Evolutionary conservation across 2,797 vertebrate species (phyloP).

Genomic region (Eulemur coronatus): DNA sequence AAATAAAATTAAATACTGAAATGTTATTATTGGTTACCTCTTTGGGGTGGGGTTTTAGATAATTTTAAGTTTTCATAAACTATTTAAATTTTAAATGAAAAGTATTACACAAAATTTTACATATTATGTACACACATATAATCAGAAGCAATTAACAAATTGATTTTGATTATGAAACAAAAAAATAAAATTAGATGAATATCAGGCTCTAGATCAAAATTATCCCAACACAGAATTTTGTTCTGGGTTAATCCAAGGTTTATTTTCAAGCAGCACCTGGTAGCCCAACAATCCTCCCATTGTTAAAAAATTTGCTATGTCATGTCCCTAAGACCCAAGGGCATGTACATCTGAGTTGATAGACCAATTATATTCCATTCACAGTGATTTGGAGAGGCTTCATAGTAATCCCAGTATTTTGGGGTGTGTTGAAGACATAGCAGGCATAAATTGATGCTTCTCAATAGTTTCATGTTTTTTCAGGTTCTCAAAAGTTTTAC

Average conservation of each 20-base stretch:
- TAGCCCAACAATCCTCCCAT: rapidly evolving
- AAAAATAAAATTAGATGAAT: not conserved
- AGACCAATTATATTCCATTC: not conserved
- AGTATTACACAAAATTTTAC: not conserved
- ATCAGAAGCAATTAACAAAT: not conserved
- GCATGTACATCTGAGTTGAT: not conserved
- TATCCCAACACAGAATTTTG: not conserved
- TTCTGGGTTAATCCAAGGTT: not conserved
- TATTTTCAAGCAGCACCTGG: not conserved
- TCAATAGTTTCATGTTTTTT: not conserved
- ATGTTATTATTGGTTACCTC: not conserved
- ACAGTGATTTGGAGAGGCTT: not conserved
- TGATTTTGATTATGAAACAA: not conserved
- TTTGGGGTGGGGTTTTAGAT: not conserved
- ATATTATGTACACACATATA: not conserved
- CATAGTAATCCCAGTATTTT: not conserved
- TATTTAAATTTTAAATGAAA: not conserved
- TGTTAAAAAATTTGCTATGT: not conserved
- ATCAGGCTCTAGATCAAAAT: not conserved
- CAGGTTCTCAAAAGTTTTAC: not conserved
- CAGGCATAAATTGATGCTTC: not conserved
- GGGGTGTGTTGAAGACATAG: rapidly evolving
- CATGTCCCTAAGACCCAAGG: not conserved
- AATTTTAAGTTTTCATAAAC: not conserved
- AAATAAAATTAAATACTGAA: not conserved